phyloP scores from a whole-genome alignment of 2,888 invertebrate genomes.

The Drosophila sordidula region DNA sequence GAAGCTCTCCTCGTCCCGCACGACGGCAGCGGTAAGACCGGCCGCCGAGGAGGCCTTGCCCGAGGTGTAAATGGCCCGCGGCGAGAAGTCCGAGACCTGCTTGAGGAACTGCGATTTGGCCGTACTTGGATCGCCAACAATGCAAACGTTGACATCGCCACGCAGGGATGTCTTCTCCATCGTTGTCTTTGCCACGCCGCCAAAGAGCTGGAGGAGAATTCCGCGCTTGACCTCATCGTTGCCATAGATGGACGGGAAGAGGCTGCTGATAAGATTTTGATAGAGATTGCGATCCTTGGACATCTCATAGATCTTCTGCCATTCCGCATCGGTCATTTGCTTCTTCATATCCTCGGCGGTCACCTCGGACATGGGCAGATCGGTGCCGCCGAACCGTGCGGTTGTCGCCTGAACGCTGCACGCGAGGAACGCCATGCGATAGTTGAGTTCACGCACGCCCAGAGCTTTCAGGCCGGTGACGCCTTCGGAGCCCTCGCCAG shows the following conservation, averaged over 20 bases:
- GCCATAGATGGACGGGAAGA: slow-evolving; percentile 98
- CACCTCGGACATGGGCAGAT: slow-evolving; percentile 93
- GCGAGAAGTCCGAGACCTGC: slow-evolving; percentile 96
- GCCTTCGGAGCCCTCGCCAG: slow-evolving; percentile 92
- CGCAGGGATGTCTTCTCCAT: slow-evolving; percentile 95
- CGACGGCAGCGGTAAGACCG: slow-evolving; percentile 99
- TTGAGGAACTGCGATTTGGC: slow-evolving; percentile 99
- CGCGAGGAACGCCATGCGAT: slow-evolving; percentile 96
- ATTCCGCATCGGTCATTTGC: slow-evolving; percentile 97
- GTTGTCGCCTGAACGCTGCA: slow-evolving; percentile 96
- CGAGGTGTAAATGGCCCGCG: slow-evolving; percentile 98
- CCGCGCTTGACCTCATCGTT: slow-evolving; percentile 98
- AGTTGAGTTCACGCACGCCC: slow-evolving; percentile 93
- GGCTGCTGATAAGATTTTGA: slow-evolving; percentile 93
- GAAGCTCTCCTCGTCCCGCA: slow-evolving; percentile 97
- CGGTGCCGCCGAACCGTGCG: slow-evolving; percentile 94
- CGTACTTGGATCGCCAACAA: slow-evolving; percentile 99
- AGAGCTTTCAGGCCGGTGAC: slow-evolving; percentile 92
- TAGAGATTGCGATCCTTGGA: slow-evolving; percentile 96
- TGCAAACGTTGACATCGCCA: slow-evolving; percentile 98
- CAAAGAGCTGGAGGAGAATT: slow-evolving; percentile 97
- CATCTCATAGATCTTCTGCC: slow-evolving; percentile 98
- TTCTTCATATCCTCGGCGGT: slow-evolving; percentile 96
- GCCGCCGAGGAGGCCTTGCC: slow-evolving; percentile 99
- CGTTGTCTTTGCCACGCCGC: slow-evolving; percentile 98